Evolutionary conservation across 2,113 vertebrate genomes (phyloP).

Genomic region (Cathartes aura): DNA sequence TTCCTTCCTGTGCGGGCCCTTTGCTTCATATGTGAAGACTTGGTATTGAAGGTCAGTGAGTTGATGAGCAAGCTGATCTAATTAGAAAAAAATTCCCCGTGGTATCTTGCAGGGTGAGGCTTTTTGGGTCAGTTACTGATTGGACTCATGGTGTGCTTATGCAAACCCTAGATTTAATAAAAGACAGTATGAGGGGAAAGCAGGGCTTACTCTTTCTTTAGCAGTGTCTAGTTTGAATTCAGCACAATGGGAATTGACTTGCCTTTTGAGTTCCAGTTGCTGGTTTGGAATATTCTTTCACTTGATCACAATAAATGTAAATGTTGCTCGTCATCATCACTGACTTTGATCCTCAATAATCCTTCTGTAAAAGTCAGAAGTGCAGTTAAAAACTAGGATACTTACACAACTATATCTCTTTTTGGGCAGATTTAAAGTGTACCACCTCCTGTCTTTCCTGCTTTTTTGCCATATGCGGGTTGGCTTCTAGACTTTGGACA

Average conservation of each 20-base stretch:
- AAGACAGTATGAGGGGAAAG: neutral
- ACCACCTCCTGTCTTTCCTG: neutral
- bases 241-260: neutral
- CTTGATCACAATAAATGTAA: neutral
- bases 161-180: neutral
- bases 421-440: neutral
- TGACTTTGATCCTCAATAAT: neutral
- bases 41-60: neutral
- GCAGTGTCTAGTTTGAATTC: neutral
- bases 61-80: neutral
- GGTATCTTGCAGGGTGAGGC: neutral
- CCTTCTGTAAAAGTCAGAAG: neutral
- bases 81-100: neutral
- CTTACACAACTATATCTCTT: neutral
- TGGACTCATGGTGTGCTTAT: neutral
- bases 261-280: neutral
- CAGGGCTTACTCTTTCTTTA: neutral
- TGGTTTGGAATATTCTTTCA: neutral
- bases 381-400: neutral
- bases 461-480: neutral
- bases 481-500: neutral
- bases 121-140: neutral
- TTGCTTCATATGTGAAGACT: neutral
- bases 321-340: neutral
- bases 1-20: neutral